These are phyloP conservation scores for Apotomis betuletana DNA, from an alignment of 2,888 invertebrate species.

Conservation along the genomic window DNA sequence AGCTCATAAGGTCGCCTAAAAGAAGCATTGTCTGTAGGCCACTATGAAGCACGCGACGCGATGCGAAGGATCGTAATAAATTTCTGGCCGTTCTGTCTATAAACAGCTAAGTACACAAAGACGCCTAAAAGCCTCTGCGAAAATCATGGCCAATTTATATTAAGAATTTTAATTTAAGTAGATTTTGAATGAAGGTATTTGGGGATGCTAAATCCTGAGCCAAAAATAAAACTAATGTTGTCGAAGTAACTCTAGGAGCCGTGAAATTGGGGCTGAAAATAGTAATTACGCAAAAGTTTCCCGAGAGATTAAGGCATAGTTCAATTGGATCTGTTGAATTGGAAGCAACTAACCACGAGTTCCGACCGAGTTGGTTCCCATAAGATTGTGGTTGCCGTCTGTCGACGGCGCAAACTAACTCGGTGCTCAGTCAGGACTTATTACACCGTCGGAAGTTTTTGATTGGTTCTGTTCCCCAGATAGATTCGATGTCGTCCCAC, in stretches of 20 bases:
- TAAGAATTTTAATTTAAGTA: neutral
- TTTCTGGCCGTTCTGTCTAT: slow-evolving; percentile 14
- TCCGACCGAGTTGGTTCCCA: slow-evolving; percentile 6
- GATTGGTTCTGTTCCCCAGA: slow-evolving; percentile 26
- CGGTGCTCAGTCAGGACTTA: slow-evolving; percentile 25
- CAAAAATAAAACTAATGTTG: slow-evolving; percentile 1
- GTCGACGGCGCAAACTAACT: slow-evolving; percentile 20
- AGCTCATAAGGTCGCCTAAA: slow-evolving; percentile 11
- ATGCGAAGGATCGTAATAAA: slow-evolving; percentile 27
- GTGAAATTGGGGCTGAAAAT: neutral
- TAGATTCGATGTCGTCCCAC: slow-evolving; percentile 14
- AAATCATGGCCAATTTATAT: slow-evolving; percentile 17
- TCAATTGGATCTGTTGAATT: slow-evolving; percentile 19
- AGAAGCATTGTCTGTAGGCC: slow-evolving; percentile 15
- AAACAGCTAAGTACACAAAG: slow-evolving; percentile 15
- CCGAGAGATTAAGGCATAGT: neutral
- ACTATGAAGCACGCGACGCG: slow-evolving; percentile 20
- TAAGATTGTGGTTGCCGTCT: slow-evolving; percentile 19
- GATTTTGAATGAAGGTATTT: neutral
- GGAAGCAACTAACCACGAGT: slow-evolving; percentile 20
- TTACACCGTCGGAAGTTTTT: slow-evolving; percentile 21
- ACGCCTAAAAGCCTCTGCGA: slow-evolving; percentile 4
- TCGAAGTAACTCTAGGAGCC: neutral
- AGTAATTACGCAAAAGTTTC: slow-evolving; percentile 1
- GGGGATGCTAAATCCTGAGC: neutral